Evolutionary conservation across 2,888 invertebrate species (phyloP).

Genomic region (Congeria kusceri): DNA sequence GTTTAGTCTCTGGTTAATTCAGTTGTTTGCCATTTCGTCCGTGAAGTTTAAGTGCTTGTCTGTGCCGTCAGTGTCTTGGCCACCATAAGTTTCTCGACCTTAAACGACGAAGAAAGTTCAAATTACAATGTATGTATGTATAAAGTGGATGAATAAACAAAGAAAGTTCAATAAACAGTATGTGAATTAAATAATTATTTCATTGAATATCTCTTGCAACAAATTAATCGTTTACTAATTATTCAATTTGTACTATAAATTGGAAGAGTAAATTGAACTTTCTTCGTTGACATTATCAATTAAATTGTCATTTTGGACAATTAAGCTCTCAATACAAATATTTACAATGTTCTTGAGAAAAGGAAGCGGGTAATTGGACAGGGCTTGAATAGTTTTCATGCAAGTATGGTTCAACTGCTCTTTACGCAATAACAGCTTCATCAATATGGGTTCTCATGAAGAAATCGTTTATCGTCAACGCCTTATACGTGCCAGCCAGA

Average conservation of each 20-base stretch:
- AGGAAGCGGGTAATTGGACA: conserved; percentile 30
- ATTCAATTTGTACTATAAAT: neutral
- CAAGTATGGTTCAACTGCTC: conserved; percentile 44
- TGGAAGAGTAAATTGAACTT: conserved; percentile 45
- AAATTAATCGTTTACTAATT: neutral
- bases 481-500: neutral
- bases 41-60: neutral
- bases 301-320: conserved; percentile 44
- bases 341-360: conserved; percentile 36
- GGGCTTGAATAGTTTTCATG: conserved; percentile 46
- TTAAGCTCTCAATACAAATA: conserved; percentile 39
- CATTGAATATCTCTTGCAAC: neutral
- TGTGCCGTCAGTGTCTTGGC: neutral
- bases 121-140: conserved; percentile 24
- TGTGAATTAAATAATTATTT: neutral
- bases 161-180: conserved; percentile 55
- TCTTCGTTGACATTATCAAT: conserved; percentile 61
- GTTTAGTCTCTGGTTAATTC: neutral
- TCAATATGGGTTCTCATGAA: conserved; percentile 37
- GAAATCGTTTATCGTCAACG: neutral
- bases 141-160: conserved; percentile 33
- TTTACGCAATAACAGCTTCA: conserved; percentile 26
- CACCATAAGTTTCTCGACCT: conserved; percentile 31
- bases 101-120: conserved; percentile 68
- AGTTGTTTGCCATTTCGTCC: neutral